Evolutionary conservation across 1,140 invertebrate species (phyloP), one percentile per base, ranked within the genome.

Genomic region (Bombus consobrinus): DNA sequence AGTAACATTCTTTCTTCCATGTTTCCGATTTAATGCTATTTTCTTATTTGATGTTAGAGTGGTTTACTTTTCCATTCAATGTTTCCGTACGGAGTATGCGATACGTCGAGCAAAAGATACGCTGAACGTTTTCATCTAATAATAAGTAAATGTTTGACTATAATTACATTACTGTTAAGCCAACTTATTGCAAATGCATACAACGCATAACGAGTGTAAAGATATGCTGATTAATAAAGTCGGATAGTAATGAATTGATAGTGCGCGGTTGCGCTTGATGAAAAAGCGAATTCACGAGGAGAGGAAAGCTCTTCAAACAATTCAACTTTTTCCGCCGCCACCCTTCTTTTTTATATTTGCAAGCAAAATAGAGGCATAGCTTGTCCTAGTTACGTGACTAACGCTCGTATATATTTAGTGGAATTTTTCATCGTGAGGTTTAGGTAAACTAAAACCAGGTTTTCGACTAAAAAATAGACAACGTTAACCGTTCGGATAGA

Each of bases 331-430:
- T 43, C 2, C 28, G 8, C 71, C 3, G 12, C 25, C 41, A 73
- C n/a, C n/a, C 71, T 10, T 28, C 10, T 32, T 72, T 39, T 72
- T 43, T 47, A n/a, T 43, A 28, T 43, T 73, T 43, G 28, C 13
- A 41, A 72, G 41, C 28, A 32, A 73, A 73, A 53, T 22, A 73
- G 15, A 73, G 8, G 41, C 39, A 32, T 72, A 39, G 37, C 25
- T 41, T 71, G 41, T 47, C 71, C 71, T 37, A 73, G 71, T 73
- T 73, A 73, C 71, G 71, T 22, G 41, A 43, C n/a, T n/a, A 41
- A 73, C 71, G 5, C 71, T 10, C 15, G n/a, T 32, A 73, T 32
- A 73, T 43, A 73, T 73, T 43, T 43, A 18, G 71, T 0, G 41
- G 39, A 28, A 28, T 72, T 72, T n/a, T 32, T 32, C 41, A 3